These are phyloP conservation scores for Sussaba pulchella DNA, from an alignment of 2,888 invertebrate genomes.

Conservation along the genomic window DNA sequence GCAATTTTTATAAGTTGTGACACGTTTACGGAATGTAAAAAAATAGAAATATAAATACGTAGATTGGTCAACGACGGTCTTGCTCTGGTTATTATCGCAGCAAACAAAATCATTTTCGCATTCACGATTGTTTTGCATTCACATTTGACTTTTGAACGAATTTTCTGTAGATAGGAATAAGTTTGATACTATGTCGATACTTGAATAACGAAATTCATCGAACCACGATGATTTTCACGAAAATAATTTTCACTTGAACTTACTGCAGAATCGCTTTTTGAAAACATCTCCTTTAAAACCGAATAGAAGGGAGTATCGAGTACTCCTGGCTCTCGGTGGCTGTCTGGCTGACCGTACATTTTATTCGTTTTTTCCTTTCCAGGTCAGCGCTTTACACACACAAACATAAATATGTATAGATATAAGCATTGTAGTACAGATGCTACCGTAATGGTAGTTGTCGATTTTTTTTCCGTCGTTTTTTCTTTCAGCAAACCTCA, in stretches of 20 bases:
- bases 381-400: constrained; percentile 30
- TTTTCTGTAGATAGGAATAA: no score
- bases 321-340: constrained; percentile 39
- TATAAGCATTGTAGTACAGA: constrained; percentile 1
- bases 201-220: no score
- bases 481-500: constrained; percentile 56
- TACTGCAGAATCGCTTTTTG: not conserved
- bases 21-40: constrained; percentile 78
- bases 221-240: no score
- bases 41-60: no score
- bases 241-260: not conserved
- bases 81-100: not conserved
- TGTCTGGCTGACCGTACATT: constrained; percentile 57
- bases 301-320: constrained; percentile 23
- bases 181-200: no score
- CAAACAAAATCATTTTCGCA: not conserved
- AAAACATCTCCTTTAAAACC: not conserved
- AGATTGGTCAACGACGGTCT: constrained; percentile 50
- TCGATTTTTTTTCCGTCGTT: constrained; percentile 66
- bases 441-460: constrained; percentile 49
- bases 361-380: constrained; percentile 60
- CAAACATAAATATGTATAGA: constrained; percentile 19
- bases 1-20: constrained; percentile 82
- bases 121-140: no score
- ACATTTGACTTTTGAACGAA: no score